Evolutionary conservation across 2,888 invertebrate genomes (phyloP), one percentile per base, ranked within the genome.

Genomic region (Mayetiola destructor): DNA sequence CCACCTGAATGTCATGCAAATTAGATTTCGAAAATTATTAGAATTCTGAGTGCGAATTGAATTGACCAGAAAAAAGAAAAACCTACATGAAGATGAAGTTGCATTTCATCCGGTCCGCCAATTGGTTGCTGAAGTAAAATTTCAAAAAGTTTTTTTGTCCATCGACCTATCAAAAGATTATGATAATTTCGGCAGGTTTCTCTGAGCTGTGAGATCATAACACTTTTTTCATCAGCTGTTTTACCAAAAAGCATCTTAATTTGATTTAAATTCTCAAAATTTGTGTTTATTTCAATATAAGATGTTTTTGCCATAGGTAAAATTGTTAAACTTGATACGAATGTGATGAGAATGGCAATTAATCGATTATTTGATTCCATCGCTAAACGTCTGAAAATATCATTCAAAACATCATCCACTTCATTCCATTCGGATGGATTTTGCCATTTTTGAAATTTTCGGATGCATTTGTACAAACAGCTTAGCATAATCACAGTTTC

Each of bases 321-420:
- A 1, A 27, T 27, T n/a, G 48, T 48, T 14, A 48, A 1, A 10
- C 27, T 27, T 2, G 20, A 27, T n/a, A 48, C n/a, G 27, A 48
- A 48, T n/a, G 27, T 27, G 10, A 27, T 27, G 4, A 27, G 27
- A n/a, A 48, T 48, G 16, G 48, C 48, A 6, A 16, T 12, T 27
- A 23, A 48, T 8, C 48, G 27, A 48, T 48, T 48, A n/a, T 48
- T 27, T 1, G 29, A 5, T 48, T 48, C 48, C 6, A 48, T n/a
- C 1, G 48, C n/a, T 9, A 48, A 27, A 27, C 48, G 27, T n/a
- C 27, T 27, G n/a, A 48, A n/a, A 2, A 48, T n/a, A n/a, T 27
- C 29, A n/a, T 54, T 32, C 3, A 54, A n/a, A 12, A 32, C 54
- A n/a, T 54, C 54, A 32, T 54, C 54, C 4, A 54, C 12, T 54